Evolutionary conservation across 2,113 vertebrate genomes (phyloP), one percentile per base, ranked within the genome.

Genomic region (Podilymbus podiceps): DNA sequence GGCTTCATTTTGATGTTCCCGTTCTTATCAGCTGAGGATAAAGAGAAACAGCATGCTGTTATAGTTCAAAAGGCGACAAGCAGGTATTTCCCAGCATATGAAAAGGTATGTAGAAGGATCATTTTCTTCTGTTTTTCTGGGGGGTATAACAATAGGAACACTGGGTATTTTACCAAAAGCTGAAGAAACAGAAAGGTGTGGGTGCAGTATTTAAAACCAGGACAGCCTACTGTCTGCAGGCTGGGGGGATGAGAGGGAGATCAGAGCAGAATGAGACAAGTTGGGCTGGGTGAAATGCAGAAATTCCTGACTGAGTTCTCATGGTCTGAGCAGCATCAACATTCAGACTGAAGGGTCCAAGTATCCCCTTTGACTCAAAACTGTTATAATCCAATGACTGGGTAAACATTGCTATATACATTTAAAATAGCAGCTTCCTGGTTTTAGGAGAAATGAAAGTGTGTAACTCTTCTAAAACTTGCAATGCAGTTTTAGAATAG

Each of bases 51-150:
- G 69, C 52, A 93, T 75, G 88, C 96, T 4, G 22, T 64, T 56
- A 98, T 99, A 68, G 67, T 98, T 38, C 93, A 82, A 8, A 99
- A 98, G 97, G 98, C 98, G 2, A 98, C 96, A 22, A 97, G 97
- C 38, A 98, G 98, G 73, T 99, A 98, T 79, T 98, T 99, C n/a
- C 99, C 98, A 31, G 98, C 97, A 42, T 99, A 98, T 96, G 98
- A 99, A 95, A 99, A 99, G 98, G 99, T 99, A 97, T 11, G 97
- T 94, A 77, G 63, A 22, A 85, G 59, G 16, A 53, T 60, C 0
- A 13, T 79, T 92, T 82, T 31, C 19, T 85, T 62, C 24, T 21
- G 8, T 67, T 52, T 18, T 73, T 93, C 44, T 94, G 40, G 33
- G 44, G 60, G 3, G 27, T n/a, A n/a, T 52, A 33, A 20, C 49